These are phyloP conservation scores for Tetragonisca angustula DNA, from an alignment of 2,888 invertebrate genomes.

Conservation along the genomic window DNA sequence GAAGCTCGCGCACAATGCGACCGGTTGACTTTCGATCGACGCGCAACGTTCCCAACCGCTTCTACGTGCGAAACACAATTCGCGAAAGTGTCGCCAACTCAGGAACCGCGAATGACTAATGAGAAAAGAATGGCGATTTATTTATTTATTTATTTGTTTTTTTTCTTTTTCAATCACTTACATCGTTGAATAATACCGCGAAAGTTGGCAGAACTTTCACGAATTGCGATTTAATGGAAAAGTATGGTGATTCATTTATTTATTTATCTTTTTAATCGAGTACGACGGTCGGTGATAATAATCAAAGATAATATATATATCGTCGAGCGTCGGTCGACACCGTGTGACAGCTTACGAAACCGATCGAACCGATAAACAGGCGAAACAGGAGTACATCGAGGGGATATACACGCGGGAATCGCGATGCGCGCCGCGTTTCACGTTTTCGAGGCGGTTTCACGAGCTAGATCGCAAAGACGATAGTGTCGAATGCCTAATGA, in stretches of 20 bases:
- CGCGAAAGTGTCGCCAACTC: background rate
- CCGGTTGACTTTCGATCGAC: background rate
- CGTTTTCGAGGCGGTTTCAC: slow-evolving; percentile 37
- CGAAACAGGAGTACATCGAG: slow-evolving; percentile 1
- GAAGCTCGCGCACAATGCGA: slow-evolving; percentile 50
- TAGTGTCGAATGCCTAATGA: slow-evolving; percentile 62
- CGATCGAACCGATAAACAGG: slow-evolving; percentile 1
- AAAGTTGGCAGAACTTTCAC: too few relatives aligned
- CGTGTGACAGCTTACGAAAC: background rate
- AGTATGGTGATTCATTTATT: too few relatives aligned
- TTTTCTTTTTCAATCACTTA: too few relatives aligned
- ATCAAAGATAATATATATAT: background rate
- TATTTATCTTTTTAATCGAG: background rate
- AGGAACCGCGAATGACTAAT: background rate
- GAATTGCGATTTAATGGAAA: too few relatives aligned
- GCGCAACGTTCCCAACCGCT: background rate
- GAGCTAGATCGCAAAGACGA: slow-evolving; percentile 41
- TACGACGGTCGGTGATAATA: background rate
- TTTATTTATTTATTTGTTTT: too few relatives aligned
- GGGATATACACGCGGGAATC: slow-evolving; percentile 21
- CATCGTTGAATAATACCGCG: too few relatives aligned
- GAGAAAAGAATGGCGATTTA: too few relatives aligned
- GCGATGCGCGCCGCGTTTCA: slow-evolving; percentile 10
- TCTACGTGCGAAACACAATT: background rate
- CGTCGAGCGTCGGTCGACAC: background rate